Evolutionary conservation across 2,888 invertebrate species (phyloP), one percentile per base, ranked within the genome.

Genomic region (Strigamia transsilvanica): DNA sequence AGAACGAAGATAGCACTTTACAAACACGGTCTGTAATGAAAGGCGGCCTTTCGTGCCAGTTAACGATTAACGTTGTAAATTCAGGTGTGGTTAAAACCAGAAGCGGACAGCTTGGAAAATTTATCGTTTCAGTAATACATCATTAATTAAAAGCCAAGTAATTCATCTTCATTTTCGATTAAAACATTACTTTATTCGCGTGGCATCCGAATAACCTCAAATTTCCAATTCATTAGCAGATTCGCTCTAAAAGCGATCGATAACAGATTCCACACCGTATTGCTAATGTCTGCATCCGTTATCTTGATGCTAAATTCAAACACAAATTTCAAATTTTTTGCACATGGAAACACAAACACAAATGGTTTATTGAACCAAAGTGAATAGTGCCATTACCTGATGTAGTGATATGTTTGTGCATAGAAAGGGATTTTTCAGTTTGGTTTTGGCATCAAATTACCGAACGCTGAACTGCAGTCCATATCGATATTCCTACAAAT

Each of bases 121-220:
- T 73, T 73, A 73, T 73, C 73, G 73, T n/a, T 73, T 73, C 73
- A 73, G 32, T 73, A 73, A 73, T 73, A 73, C 27, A 23, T 73
- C 73, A 73, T 73, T 73, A 73, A 73, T 73, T 73, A 73, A 73
- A 73, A 73, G 27, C 23, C 27, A 73, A 73, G 73, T 73, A 73
- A 73, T 73, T 73, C 73, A 73, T 73, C 73, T 73, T 73, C 73
- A 73, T 73, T 73, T 73, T 73, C 32, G 73, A 73, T 73, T 73
- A 73, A 73, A 73, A 73, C 32, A 32, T 73, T 73, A 73, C 73
- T 27, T 32, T 73, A n/a, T 13, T 73, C 73, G 32, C 32, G 32
- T 32, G 73, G 73, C n/a, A 12, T 23, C 32, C 27, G 73, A n/a
- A 32, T 15, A 73, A 73, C 73, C 73, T 27, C 73, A 73, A 73